These are phyloP conservation scores for Andricus grossulariae DNA, from an alignment of 1,140 invertebrate species.

Conservation along the genomic window DNA sequence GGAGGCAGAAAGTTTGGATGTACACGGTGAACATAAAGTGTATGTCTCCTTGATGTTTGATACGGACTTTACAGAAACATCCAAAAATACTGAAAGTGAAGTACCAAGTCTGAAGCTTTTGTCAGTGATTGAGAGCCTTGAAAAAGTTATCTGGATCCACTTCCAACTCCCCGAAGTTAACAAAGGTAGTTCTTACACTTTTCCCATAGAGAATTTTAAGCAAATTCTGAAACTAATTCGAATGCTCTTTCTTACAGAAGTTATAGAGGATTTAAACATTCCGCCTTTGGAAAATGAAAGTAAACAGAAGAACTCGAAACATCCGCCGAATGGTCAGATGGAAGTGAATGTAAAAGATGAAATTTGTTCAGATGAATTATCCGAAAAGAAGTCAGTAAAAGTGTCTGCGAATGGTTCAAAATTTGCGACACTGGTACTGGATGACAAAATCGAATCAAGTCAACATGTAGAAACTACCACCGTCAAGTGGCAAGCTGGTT, in stretches of 20 bases:
- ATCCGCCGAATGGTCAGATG: too few species aligned
- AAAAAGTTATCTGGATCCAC: conserved; percentile 79
- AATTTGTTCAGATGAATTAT: too few species aligned
- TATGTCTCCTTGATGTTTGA: conserved; percentile 62
- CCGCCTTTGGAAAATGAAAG: neutral
- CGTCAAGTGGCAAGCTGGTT: conserved; percentile 67
- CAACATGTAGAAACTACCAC: neutral
- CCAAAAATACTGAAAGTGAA: conserved; percentile 52
- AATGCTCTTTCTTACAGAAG: too few species aligned
- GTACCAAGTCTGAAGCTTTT: conserved; percentile 50
- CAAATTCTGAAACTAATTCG: too few species aligned
- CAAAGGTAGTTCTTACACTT: conserved; percentile 65
- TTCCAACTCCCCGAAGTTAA: conserved; percentile 79
- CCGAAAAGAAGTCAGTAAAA: neutral
- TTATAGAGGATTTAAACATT: too few species aligned
- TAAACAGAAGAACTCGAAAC: neutral
- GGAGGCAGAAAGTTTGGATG: conserved; percentile 74
- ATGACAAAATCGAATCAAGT: conserved; percentile 23
- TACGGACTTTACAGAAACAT: conserved; percentile 63
- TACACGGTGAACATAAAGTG: conserved; percentile 75
- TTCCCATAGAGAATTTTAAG: neutral
- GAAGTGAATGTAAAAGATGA: too few species aligned
- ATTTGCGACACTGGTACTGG: neutral
- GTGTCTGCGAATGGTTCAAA: conserved; percentile 6
- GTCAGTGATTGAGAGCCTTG: conserved; percentile 76